Conservation (phyloP, 2,113 vertebrate genomes). For the Pavo muticus region DNA sequence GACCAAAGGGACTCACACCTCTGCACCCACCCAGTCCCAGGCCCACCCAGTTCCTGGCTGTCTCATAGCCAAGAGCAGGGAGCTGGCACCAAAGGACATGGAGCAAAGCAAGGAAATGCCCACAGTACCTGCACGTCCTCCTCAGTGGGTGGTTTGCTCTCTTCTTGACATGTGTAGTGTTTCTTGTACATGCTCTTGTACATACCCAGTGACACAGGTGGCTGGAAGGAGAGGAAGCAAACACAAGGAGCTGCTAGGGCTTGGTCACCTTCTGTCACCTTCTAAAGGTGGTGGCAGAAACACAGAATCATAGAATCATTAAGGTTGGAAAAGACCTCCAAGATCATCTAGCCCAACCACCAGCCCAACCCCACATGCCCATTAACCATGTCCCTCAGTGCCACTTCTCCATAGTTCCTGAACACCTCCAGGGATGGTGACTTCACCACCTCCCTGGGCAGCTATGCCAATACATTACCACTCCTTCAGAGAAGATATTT, state of each 20-base stretch:
- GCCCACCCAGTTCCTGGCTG: accelerated
- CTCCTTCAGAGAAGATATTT: too few species aligned
- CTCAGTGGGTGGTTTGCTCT: not conserved
- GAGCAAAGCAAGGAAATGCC: not conserved
- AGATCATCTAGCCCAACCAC: too few species aligned
- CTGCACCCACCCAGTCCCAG: accelerated
- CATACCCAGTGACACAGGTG: not conserved
- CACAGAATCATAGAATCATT: not conserved
- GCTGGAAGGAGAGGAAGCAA: conserved; percentile 20
- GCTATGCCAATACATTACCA: too few species aligned
- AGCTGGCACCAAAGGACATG: not conserved
- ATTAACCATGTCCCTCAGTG: too few species aligned
- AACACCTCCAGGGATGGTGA: too few species aligned
- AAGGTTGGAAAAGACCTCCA: too few species aligned
- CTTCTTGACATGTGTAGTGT: not conserved
- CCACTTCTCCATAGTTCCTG: too few species aligned
- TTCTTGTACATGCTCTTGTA: conserved; percentile 56
- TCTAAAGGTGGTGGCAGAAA: not conserved
- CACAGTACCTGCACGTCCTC: not conserved
- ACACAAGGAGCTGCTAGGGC: not conserved
- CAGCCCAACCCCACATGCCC: too few species aligned
- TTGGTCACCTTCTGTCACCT: not conserved
- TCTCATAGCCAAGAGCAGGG: not conserved
- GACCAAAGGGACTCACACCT: accelerated
- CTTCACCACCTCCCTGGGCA: too few species aligned